Evolutionary conservation across 2,888 invertebrate species (phyloP), one percentile per base, ranked within the genome.

Genomic region (Rapana venosa): DNA sequence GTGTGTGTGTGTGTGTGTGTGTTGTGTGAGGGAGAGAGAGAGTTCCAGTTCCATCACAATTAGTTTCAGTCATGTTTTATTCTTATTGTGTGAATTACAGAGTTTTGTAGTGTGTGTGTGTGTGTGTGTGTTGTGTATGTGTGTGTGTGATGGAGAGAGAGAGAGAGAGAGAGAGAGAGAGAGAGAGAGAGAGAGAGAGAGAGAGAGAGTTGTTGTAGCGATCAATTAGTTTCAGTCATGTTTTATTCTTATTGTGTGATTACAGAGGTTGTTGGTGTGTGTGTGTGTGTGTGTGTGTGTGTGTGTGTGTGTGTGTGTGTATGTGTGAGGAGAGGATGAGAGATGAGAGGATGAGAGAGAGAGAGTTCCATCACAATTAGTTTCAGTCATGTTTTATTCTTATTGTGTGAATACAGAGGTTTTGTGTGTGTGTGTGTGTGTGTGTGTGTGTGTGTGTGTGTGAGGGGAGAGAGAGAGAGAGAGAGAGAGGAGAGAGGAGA

Each of bases 201-300:
- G n/a, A n/a, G n/a, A n/a, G n/a, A n/a, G n/a, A n/a, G n/a, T 77
- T 13, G 13, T 22, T 77, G 77, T 26, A 26, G 13, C n/a, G n/a
- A n/a, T n/a, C n/a, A n/a, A n/a, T n/a, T n/a, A n/a, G n/a, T n/a
- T n/a, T n/a, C n/a, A n/a, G n/a, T n/a, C n/a, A n/a, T n/a, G n/a
- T n/a, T n/a, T n/a, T n/a, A n/a, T 26, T 77, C 30, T 22, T 13
- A 20, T 13, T 77, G 77, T 77, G 77, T 77, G 77, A 20, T 22
- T 13, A 30, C 26, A 20, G 77, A 20, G 77, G 11, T 8, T 77
- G 26, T 17, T 8, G 13, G 77, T 81, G 81, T 81, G 81, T 81
- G 36, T 81, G 81, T 81, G 81, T 81, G 81, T 81, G 35, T 30
- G 35, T 81, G 81, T 81, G 81, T 81, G 81, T 32, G 81, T 81